Conservation (phyloP, 2,113 vertebrate species). For the Pluvianellus socialis region DNA sequence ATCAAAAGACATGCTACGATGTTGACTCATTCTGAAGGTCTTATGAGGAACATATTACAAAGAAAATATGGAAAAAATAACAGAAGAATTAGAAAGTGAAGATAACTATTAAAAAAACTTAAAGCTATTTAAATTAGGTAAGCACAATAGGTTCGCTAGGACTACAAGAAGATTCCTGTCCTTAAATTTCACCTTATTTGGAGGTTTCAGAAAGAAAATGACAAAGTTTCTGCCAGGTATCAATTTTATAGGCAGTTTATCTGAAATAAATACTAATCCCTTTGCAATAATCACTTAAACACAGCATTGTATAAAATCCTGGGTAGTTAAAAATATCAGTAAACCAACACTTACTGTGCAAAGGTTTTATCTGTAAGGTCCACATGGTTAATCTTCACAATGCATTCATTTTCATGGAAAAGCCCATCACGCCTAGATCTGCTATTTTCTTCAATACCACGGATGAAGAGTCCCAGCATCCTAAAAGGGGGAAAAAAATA, state of each 20-base stretch:
- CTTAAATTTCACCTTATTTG: not conserved
- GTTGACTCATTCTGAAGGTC: not conserved
- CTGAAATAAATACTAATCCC: not conserved
- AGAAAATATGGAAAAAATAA: not conserved
- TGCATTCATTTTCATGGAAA: slow-evolving; percentile 92
- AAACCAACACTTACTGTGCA: slow-evolving; percentile 85
- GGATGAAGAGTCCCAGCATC: slow-evolving; percentile 89
- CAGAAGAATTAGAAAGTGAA: not conserved
- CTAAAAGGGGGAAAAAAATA: slow-evolving; percentile 63
- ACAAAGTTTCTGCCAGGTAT: not conserved
- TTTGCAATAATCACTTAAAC: not conserved
- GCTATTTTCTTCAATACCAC: slow-evolving; percentile 91
- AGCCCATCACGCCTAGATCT: slow-evolving; percentile 87
- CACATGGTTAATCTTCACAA: slow-evolving; percentile 89
- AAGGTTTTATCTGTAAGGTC: slow-evolving; percentile 93
- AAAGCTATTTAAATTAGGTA: not conserved
- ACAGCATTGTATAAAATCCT: not conserved
- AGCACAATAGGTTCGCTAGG: not conserved
- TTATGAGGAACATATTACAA: not conserved
- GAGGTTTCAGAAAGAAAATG: not conserved
- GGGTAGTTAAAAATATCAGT: not conserved
- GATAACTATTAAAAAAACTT: not conserved
- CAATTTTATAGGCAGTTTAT: not conserved
- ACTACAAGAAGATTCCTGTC: not conserved
- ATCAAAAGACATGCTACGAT: not conserved